A percentile compares a stretch with the other conserved stretches of the same genome.
Conservation (phyloP, 2,888 invertebrate genomes). For the Macrophya annulata region DNA sequence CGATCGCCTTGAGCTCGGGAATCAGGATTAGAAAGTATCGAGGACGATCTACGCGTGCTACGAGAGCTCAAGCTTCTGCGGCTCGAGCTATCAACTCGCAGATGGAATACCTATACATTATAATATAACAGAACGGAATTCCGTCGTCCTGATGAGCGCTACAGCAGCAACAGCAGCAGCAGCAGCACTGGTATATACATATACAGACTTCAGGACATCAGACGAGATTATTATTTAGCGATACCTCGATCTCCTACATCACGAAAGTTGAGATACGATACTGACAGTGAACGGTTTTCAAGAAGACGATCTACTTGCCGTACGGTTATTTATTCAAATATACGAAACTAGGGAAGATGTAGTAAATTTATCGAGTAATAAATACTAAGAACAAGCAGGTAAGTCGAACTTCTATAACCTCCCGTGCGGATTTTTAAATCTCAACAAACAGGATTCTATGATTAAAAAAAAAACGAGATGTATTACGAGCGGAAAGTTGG, state of each 20-base stretch:
- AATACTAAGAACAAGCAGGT: background rate
- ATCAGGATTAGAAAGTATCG: slow-evolving; percentile 53
- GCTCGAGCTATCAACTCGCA: slow-evolving; percentile 2
- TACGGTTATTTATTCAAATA: background rate
- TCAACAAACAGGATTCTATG: too few species aligned
- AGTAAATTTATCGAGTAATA: background rate
- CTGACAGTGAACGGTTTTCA: too few species aligned
- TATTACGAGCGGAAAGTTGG: too few species aligned
- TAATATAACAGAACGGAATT: background rate
- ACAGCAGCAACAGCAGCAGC: too few species aligned
- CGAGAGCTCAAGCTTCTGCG: slow-evolving; percentile 5
- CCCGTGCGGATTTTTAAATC: too few species aligned
- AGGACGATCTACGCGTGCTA: slow-evolving; percentile 33
- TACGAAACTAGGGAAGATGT: background rate
- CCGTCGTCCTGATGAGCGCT: background rate
- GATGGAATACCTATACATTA: background rate
- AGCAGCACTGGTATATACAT: too few species aligned
- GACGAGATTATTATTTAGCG: slow-evolving; percentile 13
- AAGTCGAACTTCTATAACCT: too few species aligned
- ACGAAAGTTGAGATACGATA: too few species aligned
- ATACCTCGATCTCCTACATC: background rate
- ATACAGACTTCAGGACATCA: background rate
- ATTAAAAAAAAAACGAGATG: too few species aligned
- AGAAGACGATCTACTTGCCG: background rate
- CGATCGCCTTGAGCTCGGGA: slow-evolving; percentile 25